Percentiles rank a stretch among this genome's conserved stretches.
These are phyloP conservation scores for Drosophila sproati DNA, from an alignment of 1,140 invertebrate species.

Conservation along the genomic window DNA sequence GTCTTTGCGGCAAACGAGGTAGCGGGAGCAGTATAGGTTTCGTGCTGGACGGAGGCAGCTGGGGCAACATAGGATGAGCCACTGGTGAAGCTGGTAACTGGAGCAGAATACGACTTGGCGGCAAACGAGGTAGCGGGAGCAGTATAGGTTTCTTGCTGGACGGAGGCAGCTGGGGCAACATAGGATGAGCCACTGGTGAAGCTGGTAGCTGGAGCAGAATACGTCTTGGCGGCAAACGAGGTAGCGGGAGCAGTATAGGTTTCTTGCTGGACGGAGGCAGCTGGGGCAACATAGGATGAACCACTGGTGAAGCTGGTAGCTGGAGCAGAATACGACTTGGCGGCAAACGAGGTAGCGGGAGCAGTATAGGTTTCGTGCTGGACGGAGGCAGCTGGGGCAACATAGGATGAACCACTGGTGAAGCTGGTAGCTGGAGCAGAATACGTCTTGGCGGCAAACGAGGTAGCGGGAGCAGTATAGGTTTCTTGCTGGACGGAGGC, in stretches of 20 bases:
- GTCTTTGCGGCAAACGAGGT: too few species aligned
- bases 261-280: constrained; percentile 31
- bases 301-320: constrained; percentile 18
- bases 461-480: constrained; percentile 29
- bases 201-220: constrained; percentile 17
- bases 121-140: constrained; percentile 31
- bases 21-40: constrained; percentile 31
- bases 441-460: background rate
- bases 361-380: constrained; percentile 35
- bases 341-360: constrained; percentile 19
- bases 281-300: constrained; percentile 41
- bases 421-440: constrained; percentile 23
- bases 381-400: constrained; percentile 44
- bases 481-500: constrained; percentile 16
- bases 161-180: constrained; percentile 40
- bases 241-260: constrained; percentile 39
- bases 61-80: constrained; percentile 42
- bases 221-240: background rate
- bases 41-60: constrained; percentile 33
- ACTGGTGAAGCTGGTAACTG: constrained; percentile 18
- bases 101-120: constrained; percentile 4
- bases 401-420: constrained; percentile 27
- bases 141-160: constrained; percentile 27
- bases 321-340: constrained; percentile 5
- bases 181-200: constrained; percentile 25